Base-by-base conservation (phyloP, 2,888 invertebrate species). In the Cotesia congregata region DNA sequence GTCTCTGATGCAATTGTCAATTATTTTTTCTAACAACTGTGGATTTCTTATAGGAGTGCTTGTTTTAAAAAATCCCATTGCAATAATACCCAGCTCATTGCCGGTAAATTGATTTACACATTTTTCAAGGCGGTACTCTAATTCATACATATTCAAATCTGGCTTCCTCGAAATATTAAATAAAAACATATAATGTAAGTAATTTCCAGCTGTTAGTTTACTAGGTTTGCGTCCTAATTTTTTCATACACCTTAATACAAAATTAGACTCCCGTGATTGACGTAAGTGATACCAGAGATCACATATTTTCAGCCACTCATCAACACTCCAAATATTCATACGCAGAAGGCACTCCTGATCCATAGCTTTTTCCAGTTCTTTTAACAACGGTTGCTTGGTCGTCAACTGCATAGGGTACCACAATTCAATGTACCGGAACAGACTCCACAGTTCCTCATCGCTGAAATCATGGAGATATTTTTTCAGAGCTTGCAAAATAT, bases 41-140 rank as follows among this genome's bases (percentile, higher is more conserved):
- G 86, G 81, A 86, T 90, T 92, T 79, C 92, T 91, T 70, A 96
- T 91, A 15, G 91, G 92, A 1, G 93, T 93, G 89, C 93, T 92
- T 15, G 93, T 93, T 90, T 95, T 95, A 83, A 96, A 96, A 87
- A 94, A 95, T 0, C 94, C 95, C 92, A 95, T 93, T 4, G 93
- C 91, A 82, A 94, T 91, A 12, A 96, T 91, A 9, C 93, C 94
- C 77, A 95, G 87, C 85, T 96, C 95, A 80, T 93, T 92, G 5
- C 93, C 82, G 30, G 90, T 91, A 85, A 95, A 91, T 38, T 91
- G 85, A 6, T 92, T 83, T n/a, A 94, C 90, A 74, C 89, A 88
- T 3, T 91, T 85, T 41, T 90, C 88, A 74, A 94, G 83, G 64
- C 91, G 90, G 69, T 91, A 86, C 89, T 95, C 94, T 73, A 94